Base-by-base conservation (phyloP, 1,140 invertebrate species). In the Cydia pomonella region DNA sequence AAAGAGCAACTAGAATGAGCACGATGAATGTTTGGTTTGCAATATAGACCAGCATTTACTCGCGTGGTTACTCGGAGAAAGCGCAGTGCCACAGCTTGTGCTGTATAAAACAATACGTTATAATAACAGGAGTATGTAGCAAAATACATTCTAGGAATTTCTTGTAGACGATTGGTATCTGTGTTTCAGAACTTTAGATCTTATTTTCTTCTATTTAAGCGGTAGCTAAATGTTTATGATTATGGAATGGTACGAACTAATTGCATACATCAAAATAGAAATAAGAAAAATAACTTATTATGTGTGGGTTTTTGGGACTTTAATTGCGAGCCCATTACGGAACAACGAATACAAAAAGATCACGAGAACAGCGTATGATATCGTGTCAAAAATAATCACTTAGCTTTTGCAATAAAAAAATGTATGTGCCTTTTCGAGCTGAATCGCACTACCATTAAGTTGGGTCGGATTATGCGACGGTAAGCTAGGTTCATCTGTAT, bases 401-500 rank as follows among this genome's bases (percentile, higher is more conserved):
- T 12, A 59, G 7, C 7, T 59, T 33, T 69, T 69, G 41, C 16
- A 33, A 69, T 69, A 69, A 69, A 69, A 69, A 50, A 50, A 41
- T 41, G 41, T 53, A 23, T 18, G 50, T 53, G 3, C 27, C 41
- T 29, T 66, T 69, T 38, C 29, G 64, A 33, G 29, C 64, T 33
- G 64, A 69, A 69, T 69, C 25, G 63, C 63, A 29, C 64, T 69
- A 69, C 29, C 64, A 69, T 38, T 33, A 69, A 33, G 27, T 69
- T 29, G 64, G 64, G 50, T 21, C 83, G 84, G 84, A 90, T 92
- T 86, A 88, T 81, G 82, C 82, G 83, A 77, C 79, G 84, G 82
- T 86, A 80, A 81, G 78, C 72, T 69, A 77, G 75, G 87, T 86
- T 82, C 77, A 83, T 89, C 76, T 79, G 75, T 84, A 79, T 80